phyloP scores from a whole-genome alignment of 2,888 invertebrate genomes.

The Pardosa pseudoannulata region DNA sequence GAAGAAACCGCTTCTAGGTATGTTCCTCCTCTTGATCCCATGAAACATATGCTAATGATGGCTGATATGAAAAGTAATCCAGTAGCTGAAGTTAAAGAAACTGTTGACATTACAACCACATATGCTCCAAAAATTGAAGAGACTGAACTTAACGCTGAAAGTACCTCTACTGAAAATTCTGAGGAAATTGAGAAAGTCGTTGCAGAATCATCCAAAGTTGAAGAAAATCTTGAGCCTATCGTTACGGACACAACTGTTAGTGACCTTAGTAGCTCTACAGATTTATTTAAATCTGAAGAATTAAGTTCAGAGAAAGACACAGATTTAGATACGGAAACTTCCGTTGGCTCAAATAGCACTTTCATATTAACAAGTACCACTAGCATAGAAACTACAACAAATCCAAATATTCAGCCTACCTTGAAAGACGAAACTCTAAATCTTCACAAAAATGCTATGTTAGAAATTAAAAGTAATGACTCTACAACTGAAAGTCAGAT shows the following conservation, averaged over 20 bases:
- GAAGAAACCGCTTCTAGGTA: constrained; percentile 28
- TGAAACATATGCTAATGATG: constrained; percentile 60
- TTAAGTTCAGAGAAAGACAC: not conserved
- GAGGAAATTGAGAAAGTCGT: not conserved
- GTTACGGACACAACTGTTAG: not conserved
- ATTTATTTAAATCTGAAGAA: not conserved
- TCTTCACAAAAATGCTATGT: not conserved
- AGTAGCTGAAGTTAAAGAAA: too few relatives aligned
- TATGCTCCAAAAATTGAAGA: not conserved
- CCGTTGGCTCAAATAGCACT: not conserved
- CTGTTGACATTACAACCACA: too few relatives aligned
- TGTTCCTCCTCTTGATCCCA: constrained; percentile 56
- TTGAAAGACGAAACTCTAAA: not conserved
- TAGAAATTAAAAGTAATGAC: not conserved
- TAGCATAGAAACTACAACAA: too few relatives aligned
- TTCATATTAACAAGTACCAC: too few relatives aligned
- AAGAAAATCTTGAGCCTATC: not conserved
- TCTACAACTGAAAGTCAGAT: not conserved
- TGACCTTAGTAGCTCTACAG: not conserved
- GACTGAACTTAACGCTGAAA: not conserved
- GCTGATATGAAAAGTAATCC: constrained; percentile 18
- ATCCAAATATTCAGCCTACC: not conserved
- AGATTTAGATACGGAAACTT: not conserved
- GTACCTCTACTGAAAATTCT: not conserved
- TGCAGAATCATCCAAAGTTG: not conserved